Conservation (phyloP, 2,113 vertebrate species). For the Micronycteris hirsuta region DNA sequence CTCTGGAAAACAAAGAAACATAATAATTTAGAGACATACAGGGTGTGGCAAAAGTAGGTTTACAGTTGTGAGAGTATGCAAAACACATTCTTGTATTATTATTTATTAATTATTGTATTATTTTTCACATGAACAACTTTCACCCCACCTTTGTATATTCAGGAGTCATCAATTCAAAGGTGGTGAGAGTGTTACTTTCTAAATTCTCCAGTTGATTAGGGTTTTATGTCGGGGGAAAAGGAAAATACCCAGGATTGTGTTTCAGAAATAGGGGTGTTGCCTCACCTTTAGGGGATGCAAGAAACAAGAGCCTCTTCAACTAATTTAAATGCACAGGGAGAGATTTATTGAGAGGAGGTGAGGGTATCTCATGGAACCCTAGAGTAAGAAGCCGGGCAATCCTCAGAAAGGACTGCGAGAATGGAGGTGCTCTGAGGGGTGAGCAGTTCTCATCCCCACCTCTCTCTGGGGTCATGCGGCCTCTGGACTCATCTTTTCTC, state of each 20-base stretch:
- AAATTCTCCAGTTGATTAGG: not conserved
- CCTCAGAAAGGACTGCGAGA: not conserved
- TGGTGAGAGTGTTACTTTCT: not conserved
- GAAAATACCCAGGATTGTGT: not conserved
- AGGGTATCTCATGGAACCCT: not conserved
- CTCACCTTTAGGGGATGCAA: not conserved
- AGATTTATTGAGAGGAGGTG: not conserved
- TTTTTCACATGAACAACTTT: not conserved
- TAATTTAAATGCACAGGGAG: not conserved
- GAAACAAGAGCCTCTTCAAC: not conserved
- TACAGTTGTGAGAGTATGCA: not conserved
- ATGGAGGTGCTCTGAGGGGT: not conserved
- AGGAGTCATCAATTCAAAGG: not conserved
- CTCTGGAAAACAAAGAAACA: slow-evolving; percentile 23
- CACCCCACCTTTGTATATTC: not conserved
- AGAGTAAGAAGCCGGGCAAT: not conserved
- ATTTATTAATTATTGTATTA: not conserved
- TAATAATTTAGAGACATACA: not conserved
- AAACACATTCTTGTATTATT: not conserved
- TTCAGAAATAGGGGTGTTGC: not conserved
- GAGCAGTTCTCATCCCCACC: not conserved
- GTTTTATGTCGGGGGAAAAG: not conserved
- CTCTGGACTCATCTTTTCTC: not conserved
- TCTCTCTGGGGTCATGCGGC: not conserved
- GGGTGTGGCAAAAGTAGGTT: not conserved